Base-by-base conservation (phyloP, 2,797 vertebrate species). In the Myoxocephalus aenaeus region DNA sequence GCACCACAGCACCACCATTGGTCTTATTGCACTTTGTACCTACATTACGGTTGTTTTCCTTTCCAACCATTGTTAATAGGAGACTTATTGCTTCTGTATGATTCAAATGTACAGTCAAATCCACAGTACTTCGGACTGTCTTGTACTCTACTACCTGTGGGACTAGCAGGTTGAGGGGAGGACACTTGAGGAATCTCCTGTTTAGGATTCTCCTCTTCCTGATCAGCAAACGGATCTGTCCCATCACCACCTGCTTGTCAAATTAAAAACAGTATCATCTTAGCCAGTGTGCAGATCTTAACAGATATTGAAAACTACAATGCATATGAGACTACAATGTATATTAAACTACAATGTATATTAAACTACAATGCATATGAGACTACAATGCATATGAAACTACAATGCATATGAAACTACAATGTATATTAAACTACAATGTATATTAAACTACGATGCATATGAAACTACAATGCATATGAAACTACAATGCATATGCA, bases 131-230 rank as follows among this genome's bases (percentile, higher is more conserved):
- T 34, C 22, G 29, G 42, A 22, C 2, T n/a, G 27, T 70, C 1
- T 38, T 38, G 15, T 44, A 7, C 22, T 69, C 79, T 74, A 32
- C 13, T 79, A 96, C 95, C 95, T 89, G 92, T 89, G 18, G 93
- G 93, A 80, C 94, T 93, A 61, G 90, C 88, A 40, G 88, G 61
- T 25, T 85, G 84, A 42, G 91, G 85, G 27, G 92, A 85, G 27
- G 86, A 84, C 70, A 86, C 70, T 46, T 79, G 72, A 77, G 90
- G 81, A 75, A 86, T 79, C 22, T 92, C 90, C 18, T 84, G 77
- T 48, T 73, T 75, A 46, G 56, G 75, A 61, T 68, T 84, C 15
- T 91, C 90, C 51, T 90, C 90, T 46, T 90, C 91, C 8, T 85
- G 78, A 67, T 75, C 82, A 53, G 80, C 59, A 46, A 95, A 95